These are phyloP conservation scores for Clavelina lepadiformis DNA, from an alignment of 23 tunicate genomes.

Conservation along the genomic window DNA sequence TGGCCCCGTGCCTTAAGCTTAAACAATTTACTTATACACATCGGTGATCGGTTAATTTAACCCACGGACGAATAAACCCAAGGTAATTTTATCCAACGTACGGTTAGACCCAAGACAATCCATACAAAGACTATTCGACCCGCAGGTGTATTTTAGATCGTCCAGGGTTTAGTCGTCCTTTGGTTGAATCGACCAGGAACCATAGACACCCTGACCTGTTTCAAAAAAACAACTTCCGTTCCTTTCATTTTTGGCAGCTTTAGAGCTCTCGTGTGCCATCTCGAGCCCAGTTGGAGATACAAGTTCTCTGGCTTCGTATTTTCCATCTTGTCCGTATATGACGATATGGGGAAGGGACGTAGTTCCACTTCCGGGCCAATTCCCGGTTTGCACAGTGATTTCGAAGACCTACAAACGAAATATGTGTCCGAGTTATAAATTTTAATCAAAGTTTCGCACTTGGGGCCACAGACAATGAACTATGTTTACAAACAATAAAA, in stretches of 20 bases:
- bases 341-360: conserved; percentile 43
- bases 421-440: not conserved
- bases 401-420: conserved; percentile 52
- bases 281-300: conserved; percentile 31
- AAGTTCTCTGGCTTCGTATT: conserved; percentile 78
- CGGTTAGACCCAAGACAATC: too few relatives aligned
- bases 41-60: too few relatives aligned
- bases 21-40: too few relatives aligned
- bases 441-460: not conserved
- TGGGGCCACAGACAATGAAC: not conserved
- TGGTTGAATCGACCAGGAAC: too few relatives aligned
- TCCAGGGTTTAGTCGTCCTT: too few relatives aligned
- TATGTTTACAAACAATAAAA: not conserved
- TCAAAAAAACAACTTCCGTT: conserved; percentile 25
- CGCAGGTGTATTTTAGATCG: too few relatives aligned
- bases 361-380: conserved; percentile 95
- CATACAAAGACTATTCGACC: too few relatives aligned
- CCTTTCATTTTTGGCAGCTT: not conserved
- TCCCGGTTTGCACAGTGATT: conserved; percentile 59
- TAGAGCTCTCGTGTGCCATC: not conserved
- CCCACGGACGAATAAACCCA: too few relatives aligned
- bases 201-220: conserved; percentile 16
- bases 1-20: too few relatives aligned
- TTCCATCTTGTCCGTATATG: conserved; percentile 56
- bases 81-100: too few relatives aligned